Base-by-base conservation (phyloP, 2,888 invertebrate species). In the Ormyrus pomaceus region DNA sequence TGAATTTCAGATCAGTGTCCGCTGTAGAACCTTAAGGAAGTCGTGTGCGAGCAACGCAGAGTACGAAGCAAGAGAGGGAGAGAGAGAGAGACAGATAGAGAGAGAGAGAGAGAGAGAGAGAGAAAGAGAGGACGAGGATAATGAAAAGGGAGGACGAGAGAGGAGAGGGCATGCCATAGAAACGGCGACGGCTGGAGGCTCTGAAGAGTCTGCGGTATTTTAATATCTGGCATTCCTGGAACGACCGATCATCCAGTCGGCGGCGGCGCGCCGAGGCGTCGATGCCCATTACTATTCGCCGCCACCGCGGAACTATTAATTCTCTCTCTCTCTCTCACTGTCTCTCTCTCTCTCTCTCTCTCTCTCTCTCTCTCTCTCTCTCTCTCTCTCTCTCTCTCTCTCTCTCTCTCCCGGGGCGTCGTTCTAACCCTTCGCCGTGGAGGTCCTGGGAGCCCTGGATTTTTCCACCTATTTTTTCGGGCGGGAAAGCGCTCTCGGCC, bases 171-270 rank as follows among this genome's bases (percentile, higher is more conserved):
- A 19, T 19, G 19, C 19, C 19, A 19, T 19, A 19, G 19, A 19
- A 19, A 19, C 19, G 19, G 19, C 19, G 19, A 19, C 80, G 83
- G 77, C 82, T 75, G 85, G 75, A 10, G 82, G 83, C 82, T 84
- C 84, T 86, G 77, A 84, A 86, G 88, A 87, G 88, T 86, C 88
- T 88, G 86, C 86, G 89, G 89, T 89, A 90, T 90, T 90, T 90
- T 90, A 90, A 90, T 90, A 90, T 90, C 89, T 87, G 86, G 85
- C 90, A 90, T 90, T 90, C 90, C 87, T 87, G 85, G 85, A 89
- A 88, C 87, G 88, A 86, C 86, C 87, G 87, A 88, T 88, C 87
- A 86, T 87, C 86, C 84, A 19, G 84, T 59, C 9, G 45, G 8
- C 34, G 7, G 85, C 85, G 65, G 53, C 53, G 45, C 9, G 51